Evolutionary conservation across 2,113 vertebrate species (phyloP).

Genomic region (Pontoporia blainvillei): DNA sequence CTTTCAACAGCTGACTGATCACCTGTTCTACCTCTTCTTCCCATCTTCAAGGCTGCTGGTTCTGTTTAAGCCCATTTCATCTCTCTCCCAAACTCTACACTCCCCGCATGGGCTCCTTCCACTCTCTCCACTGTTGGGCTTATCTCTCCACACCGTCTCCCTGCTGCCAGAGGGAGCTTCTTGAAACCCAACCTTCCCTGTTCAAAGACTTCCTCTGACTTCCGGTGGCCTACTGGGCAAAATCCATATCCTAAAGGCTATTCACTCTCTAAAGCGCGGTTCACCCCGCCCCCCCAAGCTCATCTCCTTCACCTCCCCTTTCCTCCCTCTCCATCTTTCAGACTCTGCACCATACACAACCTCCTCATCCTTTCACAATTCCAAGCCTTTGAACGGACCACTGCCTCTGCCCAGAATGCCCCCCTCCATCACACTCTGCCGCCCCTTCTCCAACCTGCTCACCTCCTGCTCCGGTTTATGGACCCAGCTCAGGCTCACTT

Average conservation of each 20-base stretch:
- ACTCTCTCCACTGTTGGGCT: background rate
- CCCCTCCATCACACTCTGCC: background rate
- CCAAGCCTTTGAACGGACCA: background rate
- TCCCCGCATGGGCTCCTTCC: background rate
- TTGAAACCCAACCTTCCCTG: background rate
- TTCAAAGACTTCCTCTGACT: background rate
- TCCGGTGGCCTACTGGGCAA: background rate
- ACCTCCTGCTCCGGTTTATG: background rate
- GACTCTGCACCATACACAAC: background rate
- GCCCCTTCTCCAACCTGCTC: background rate
- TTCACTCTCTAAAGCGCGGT: too few relatives aligned
- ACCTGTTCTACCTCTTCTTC: background rate
- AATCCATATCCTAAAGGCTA: background rate
- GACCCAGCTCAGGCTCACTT: background rate
- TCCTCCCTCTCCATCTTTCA: background rate
- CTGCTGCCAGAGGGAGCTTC: background rate
- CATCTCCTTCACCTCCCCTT: background rate
- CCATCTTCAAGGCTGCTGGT: background rate
- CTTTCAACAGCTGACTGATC: background rate
- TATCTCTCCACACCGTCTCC: background rate
- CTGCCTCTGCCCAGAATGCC: background rate
- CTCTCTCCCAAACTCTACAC: background rate
- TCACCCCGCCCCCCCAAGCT: fast-evolving
- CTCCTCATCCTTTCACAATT: background rate
- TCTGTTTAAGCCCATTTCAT: background rate